These are phyloP conservation scores for Patella pellucida DNA, from an alignment of 2,888 invertebrate species.

Conservation along the genomic window DNA sequence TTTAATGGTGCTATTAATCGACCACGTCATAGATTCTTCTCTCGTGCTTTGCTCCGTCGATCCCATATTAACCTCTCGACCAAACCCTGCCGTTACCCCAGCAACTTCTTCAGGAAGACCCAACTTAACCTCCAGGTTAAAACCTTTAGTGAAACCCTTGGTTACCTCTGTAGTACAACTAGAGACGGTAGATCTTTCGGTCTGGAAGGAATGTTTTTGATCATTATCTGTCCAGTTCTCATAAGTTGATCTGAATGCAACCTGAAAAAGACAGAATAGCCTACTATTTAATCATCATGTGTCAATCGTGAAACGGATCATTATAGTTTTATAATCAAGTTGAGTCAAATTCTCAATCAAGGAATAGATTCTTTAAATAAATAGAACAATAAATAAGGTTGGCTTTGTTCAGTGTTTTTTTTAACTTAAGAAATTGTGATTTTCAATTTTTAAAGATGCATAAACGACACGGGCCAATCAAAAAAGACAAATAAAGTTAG, in stretches of 20 bases:
- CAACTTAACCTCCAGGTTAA: slow-evolving; percentile 71
- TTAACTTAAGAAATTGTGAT: too few species aligned
- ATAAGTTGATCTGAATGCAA: slow-evolving; percentile 61
- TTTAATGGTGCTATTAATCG: slow-evolving; percentile 71
- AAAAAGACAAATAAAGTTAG: too few species aligned
- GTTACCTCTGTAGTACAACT: slow-evolving; percentile 58
- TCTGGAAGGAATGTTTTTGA: slow-evolving; percentile 68
- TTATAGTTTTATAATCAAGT: too few species aligned
- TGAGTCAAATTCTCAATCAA: too few species aligned
- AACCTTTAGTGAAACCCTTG: slow-evolving; percentile 68
- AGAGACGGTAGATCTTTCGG: slow-evolving; percentile 64
- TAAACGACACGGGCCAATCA: too few species aligned
- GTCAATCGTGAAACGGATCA: too few species aligned
- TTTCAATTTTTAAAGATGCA: too few species aligned
- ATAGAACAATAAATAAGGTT: too few species aligned
- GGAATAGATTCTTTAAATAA: too few species aligned
- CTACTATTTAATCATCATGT: too few species aligned
- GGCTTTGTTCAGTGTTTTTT: too few species aligned
- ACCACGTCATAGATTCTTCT: slow-evolving; percentile 72
- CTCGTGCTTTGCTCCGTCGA: slow-evolving; percentile 64
- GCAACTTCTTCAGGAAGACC: slow-evolving; percentile 72
- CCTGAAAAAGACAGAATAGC: background rate
- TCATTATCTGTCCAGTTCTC: slow-evolving; percentile 62
- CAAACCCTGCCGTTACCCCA: slow-evolving; percentile 70
- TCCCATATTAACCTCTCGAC: slow-evolving; percentile 67